These are phyloP conservation scores for Microctenopoma steveboyesi DNA, from an alignment of 2,797 vertebrate species.

Conservation along the genomic window DNA sequence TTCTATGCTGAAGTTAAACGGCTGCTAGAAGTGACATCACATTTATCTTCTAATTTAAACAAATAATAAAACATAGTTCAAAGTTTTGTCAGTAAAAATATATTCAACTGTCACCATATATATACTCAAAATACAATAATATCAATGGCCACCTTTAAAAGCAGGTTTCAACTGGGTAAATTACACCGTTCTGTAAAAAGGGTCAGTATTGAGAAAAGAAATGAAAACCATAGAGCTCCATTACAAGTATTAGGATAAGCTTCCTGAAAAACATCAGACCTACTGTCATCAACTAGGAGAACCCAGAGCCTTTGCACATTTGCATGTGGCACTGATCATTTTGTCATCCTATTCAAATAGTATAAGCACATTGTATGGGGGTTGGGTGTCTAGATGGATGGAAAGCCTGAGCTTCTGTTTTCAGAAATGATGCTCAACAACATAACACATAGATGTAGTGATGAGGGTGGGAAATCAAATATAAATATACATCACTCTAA, in stretches of 20 bases:
- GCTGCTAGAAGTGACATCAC: too few relatives aligned
- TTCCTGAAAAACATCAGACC: constrained; percentile 42
- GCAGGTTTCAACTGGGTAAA: neutral
- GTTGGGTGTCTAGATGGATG: neutral
- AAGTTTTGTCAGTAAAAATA: too few relatives aligned
- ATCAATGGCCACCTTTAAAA: neutral
- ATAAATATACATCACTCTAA: too few relatives aligned
- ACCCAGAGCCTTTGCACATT: constrained; percentile 32
- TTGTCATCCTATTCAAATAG: constrained; percentile 58
- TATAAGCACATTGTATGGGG: constrained; percentile 46
- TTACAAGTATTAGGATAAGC: constrained; percentile 7
- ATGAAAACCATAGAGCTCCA: neutral
- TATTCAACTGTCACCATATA: too few relatives aligned
- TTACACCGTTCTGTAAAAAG: neutral
- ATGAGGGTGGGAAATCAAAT: too few relatives aligned
- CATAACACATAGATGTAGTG: neutral
- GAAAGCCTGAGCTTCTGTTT: neutral
- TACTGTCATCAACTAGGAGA: constrained; percentile 4
- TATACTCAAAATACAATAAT: too few relatives aligned
- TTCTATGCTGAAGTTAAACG: too few relatives aligned
- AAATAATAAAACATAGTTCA: too few relatives aligned
- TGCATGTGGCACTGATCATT: constrained; percentile 49
- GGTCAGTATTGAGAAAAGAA: too few relatives aligned
- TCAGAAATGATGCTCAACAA: neutral
- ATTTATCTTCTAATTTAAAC: too few relatives aligned